A percentile compares a stretch with the other conserved stretches of the same genome.
Evolutionary conservation across 2,797 vertebrate genomes (phyloP).

Genomic region (Agapornis canus): DNA sequence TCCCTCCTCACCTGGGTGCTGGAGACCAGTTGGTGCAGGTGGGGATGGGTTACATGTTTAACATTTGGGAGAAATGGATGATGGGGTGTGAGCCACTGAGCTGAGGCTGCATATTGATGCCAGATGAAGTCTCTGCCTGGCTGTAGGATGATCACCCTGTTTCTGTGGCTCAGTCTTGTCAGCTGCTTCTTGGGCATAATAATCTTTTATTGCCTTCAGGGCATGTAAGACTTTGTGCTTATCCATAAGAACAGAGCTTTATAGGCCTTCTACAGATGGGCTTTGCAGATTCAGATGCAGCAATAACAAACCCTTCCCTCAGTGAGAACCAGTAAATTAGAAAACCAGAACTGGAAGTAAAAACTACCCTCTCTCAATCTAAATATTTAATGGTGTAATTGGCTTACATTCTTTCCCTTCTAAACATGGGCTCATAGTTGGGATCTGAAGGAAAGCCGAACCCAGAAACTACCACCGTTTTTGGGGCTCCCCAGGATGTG

Average conservation of each 20-base stretch:
- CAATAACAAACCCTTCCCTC: background rate
- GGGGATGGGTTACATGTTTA: background rate
- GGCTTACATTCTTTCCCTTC: background rate
- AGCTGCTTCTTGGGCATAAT: background rate
- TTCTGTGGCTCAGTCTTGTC: background rate
- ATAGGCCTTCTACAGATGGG: background rate
- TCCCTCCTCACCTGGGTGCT: background rate
- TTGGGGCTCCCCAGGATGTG: background rate
- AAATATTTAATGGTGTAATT: background rate
- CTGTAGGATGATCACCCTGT: background rate
- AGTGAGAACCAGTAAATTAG: background rate
- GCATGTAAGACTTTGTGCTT: background rate
- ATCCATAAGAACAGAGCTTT: background rate
- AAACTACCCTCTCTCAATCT: background rate
- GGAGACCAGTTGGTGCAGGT: background rate
- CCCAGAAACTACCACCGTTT: background rate
- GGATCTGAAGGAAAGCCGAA: background rate
- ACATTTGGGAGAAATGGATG: background rate
- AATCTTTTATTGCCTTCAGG: background rate
- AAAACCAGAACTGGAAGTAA: background rate
- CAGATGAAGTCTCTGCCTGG: background rate
- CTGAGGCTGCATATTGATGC: background rate
- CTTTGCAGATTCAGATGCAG: background rate
- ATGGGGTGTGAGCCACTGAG: background rate
- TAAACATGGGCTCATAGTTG: background rate